Conservation (phyloP, 1,140 invertebrate species). For the Sinonovacula constricta region DNA sequence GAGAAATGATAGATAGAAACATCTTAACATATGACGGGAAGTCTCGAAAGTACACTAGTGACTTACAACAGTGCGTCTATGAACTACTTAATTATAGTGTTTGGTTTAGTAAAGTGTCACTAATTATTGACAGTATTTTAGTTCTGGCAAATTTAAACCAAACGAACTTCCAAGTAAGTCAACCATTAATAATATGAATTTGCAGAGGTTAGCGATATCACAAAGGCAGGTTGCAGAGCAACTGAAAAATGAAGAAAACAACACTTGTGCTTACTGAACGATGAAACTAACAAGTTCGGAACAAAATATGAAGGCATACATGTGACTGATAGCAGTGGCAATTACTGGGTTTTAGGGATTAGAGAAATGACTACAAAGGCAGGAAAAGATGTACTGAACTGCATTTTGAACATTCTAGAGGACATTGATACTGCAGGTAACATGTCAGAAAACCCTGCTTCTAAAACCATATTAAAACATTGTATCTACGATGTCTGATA, state of each 20-base stretch:
- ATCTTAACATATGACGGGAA: neutral
- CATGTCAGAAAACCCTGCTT: neutral
- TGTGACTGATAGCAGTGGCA: constrained; percentile 34
- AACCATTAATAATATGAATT: constrained; percentile 42
- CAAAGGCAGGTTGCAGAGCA: constrained; percentile 34
- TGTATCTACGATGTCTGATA: constrained; percentile 44
- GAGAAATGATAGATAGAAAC: neutral
- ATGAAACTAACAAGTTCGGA: constrained; percentile 56
- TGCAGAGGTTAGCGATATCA: constrained; percentile 20
- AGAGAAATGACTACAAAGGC: constrained; percentile 51
- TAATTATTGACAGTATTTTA: constrained; percentile 12
- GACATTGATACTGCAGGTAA: constrained; percentile 29
- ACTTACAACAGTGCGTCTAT: constrained; percentile 25
- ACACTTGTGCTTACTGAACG: constrained; percentile 50
- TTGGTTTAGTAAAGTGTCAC: constrained; percentile 3
- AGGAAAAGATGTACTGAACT: constrained; percentile 24
- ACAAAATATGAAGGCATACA: constrained; percentile 43
- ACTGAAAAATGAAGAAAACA: constrained; percentile 31
- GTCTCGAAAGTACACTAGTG: constrained; percentile 19
- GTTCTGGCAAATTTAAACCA: neutral
- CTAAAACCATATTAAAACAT: constrained; percentile 45
- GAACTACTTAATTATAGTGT: constrained; percentile 9
- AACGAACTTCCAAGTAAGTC: constrained; percentile 1
- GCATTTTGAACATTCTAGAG: constrained; percentile 24
- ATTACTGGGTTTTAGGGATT: constrained; percentile 45